Base-by-base conservation (phyloP, 2,113 vertebrate genomes). In the Eolophus roseicapilla region DNA sequence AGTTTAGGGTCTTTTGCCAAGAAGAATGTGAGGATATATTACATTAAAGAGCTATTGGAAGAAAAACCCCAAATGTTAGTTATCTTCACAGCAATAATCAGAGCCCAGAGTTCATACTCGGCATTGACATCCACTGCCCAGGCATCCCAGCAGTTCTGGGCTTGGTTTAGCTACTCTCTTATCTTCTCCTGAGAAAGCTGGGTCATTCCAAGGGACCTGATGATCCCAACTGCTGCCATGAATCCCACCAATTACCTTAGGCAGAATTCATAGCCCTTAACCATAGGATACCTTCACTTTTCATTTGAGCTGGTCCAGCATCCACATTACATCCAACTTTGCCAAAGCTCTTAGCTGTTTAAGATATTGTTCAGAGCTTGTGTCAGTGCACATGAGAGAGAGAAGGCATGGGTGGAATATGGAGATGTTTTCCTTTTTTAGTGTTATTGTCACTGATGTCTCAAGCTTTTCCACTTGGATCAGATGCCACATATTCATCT, bases 31-130 rank as follows among this genome's bases (percentile, higher is more conserved):
- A 35, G 44, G 33, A 21, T 68, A 83, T 74, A 81, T 63, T 74
- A 53, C 6, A 25, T 44, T 71, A 39, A 70, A 76, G 16, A 79
- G 19, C 17, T 74, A 11, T 6, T 86, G n/a, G n/a, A 82, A 68
- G 13, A 31, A 60, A 27, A 57, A 35, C 11, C 0, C 1, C 6
- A 3, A 70, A 9, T 0, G 0, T 5, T 80, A 37, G 9, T 62
- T 82, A 29, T 65, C n/a, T 74, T 77, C 9, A 8, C 24, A 80
- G 16, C 4, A 65, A 11, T 19, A 46, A 55, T 29, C n/a, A 74
- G 23, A 80, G 6, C 5, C 21, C 18, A 35, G 31, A 4, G 17
- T 49, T 88, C 83, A 13, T 59, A 25, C 2, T 31, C 2, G 17
- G 10, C 13, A 3, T 63, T 78, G 43, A 18, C 3, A 28, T n/a